These are phyloP conservation scores for Aspidiotus destructor DNA, from an alignment of 2,888 invertebrate species.

Conservation along the genomic window DNA sequence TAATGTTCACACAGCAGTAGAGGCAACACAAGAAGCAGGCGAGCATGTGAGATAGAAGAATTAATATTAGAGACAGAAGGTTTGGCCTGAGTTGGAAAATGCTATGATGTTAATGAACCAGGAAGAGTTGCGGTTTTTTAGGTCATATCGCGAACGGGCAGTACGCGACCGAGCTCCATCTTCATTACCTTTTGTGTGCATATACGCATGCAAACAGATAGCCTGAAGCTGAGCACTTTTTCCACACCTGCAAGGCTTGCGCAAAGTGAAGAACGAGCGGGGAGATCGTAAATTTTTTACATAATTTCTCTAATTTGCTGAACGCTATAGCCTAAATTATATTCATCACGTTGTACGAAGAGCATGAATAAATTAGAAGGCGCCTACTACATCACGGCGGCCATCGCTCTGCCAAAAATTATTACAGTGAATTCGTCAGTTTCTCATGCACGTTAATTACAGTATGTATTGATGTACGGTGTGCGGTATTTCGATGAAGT, in stretches of 20 bases:
- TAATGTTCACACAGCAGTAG: background rate
- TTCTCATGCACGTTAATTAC: too few relatives aligned
- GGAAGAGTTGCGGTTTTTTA: slow-evolving; percentile 31
- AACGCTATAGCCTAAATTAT: background rate
- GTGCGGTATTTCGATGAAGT: too few relatives aligned
- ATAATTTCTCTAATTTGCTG: slow-evolving; percentile 1
- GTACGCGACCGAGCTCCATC: slow-evolving; percentile 25
- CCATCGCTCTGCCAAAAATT: background rate
- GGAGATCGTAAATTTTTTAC: background rate
- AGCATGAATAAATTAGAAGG: slow-evolving; percentile 4
- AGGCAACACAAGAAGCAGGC: background rate
- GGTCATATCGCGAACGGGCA: slow-evolving; percentile 28
- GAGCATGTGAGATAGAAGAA: background rate
- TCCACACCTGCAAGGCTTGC: background rate
- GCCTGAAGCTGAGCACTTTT: slow-evolving; percentile 5
- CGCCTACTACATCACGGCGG: background rate
- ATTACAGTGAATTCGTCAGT: background rate
- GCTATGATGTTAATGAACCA: slow-evolving; percentile 28
- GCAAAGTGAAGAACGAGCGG: background rate
- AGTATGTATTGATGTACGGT: too few relatives aligned
- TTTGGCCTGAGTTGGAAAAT: slow-evolving; percentile 30
- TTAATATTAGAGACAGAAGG: slow-evolving; percentile 15
- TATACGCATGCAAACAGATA: slow-evolving; percentile 19
- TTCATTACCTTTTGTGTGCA: slow-evolving; percentile 14
- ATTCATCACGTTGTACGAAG: background rate